Percentiles rank a stretch among this genome's conserved stretches.
Evolutionary conservation across 1,140 invertebrate species (phyloP).

Genomic region (Dryas iulia): DNA sequence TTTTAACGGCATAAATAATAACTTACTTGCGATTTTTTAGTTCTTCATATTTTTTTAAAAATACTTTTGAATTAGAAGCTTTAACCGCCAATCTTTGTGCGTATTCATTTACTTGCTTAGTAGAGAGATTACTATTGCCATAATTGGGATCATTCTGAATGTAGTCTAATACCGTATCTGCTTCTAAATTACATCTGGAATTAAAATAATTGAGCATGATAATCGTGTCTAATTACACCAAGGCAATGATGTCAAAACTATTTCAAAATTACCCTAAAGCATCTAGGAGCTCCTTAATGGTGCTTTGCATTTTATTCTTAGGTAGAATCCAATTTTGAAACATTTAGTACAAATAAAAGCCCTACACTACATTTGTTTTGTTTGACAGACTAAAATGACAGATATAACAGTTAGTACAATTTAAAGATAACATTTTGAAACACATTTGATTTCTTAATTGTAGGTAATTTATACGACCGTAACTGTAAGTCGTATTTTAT

Average conservation of each 20-base stretch:
- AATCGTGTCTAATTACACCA: conserved; percentile 5
- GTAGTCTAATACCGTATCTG: conserved; percentile 73
- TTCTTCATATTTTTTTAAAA: conserved; percentile 77
- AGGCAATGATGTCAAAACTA: neutral
- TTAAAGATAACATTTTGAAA: conserved; percentile 8
- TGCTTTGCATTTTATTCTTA: conserved; percentile 71
- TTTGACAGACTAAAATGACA: conserved; percentile 44
- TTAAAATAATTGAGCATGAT: conserved; percentile 44
- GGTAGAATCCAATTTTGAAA: conserved; percentile 67
- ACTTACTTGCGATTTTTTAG: conserved; percentile 70
- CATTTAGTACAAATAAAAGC: conserved; percentile 54
- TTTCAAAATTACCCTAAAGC: conserved; percentile 62
- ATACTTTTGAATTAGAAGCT: conserved; percentile 67
- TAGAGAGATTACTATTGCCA: conserved; percentile 66
- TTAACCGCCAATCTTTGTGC: conserved; percentile 70
- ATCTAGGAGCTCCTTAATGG: conserved; percentile 75
- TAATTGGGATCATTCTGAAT: conserved; percentile 78
- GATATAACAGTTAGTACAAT: conserved; percentile 10
- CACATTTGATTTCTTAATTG: neutral
- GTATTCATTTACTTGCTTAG: conserved; percentile 74
- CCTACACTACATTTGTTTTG: conserved; percentile 47
- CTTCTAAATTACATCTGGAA: conserved; percentile 73
- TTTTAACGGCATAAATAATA: neutral
- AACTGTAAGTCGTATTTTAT: neutral
- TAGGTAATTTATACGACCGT: neutral